Conservation (phyloP, 2,113 vertebrate species). For the Mohoua ochrocephala region DNA sequence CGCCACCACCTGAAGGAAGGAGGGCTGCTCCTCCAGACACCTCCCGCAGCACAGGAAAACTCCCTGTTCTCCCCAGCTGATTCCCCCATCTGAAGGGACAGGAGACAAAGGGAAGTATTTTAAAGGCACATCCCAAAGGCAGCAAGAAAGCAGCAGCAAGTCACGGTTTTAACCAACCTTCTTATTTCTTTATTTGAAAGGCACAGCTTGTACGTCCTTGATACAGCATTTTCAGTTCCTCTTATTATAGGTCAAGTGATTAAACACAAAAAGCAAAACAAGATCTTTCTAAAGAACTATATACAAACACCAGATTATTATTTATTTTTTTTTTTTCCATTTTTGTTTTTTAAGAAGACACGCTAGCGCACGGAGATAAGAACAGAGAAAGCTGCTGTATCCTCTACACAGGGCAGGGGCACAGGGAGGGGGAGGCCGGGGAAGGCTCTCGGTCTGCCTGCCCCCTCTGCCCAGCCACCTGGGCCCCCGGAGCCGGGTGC, state of each 20-base stretch:
- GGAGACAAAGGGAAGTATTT: not conserved
- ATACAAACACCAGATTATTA: constrained; percentile 72
- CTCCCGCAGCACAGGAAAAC: not conserved
- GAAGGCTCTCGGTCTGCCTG: not conserved
- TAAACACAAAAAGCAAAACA: constrained; percentile 69
- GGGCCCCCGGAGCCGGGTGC: not conserved
- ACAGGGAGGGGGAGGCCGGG: not conserved
- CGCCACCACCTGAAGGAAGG: not conserved
- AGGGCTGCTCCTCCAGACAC: not conserved
- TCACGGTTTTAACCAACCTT: constrained; percentile 62
- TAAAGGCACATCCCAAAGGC: not conserved
- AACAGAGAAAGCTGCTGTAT: constrained; percentile 70
- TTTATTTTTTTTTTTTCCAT: constrained; percentile 14
- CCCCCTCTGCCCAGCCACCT: not conserved
- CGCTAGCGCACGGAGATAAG: constrained; percentile 64
- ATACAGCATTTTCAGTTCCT: constrained; percentile 70
- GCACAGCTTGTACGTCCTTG: constrained; percentile 77
- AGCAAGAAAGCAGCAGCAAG: not conserved
- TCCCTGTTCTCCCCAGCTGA: accelerated
- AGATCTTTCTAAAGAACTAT: constrained; percentile 73
- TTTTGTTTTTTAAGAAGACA: constrained; percentile 61
- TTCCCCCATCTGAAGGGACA: not conserved
- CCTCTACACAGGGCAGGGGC: constrained; percentile 32
- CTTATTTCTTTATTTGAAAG: constrained; percentile 81
- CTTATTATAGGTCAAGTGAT: constrained; percentile 67